phyloP scores from a whole-genome alignment of 2,888 invertebrate species.

The Lithosia quadra region DNA sequence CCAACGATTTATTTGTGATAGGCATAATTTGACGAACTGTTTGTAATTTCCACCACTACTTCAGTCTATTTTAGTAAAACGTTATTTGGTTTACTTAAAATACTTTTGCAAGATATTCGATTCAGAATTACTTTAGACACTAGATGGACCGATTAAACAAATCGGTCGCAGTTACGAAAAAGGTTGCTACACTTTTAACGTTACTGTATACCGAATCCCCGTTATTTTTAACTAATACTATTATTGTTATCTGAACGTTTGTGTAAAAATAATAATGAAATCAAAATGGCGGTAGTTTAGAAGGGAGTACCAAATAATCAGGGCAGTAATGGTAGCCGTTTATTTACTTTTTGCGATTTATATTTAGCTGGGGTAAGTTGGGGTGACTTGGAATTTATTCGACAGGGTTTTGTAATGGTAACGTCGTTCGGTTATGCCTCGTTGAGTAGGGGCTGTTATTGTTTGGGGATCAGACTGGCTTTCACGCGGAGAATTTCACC shows the following conservation, averaged over 20 bases:
- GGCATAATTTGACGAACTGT: conserved; percentile 5
- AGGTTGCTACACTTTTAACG: conserved; percentile 34
- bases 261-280: conserved; percentile 57
- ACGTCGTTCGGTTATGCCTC: conserved; percentile 80
- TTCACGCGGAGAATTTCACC: conserved; percentile 52
- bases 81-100: background rate
- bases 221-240: conserved; percentile 49
- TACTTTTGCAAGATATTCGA: conserved; percentile 11
- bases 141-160: conserved; percentile 20
- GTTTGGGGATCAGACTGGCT: conserved; percentile 57
- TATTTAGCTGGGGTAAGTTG: conserved; percentile 64
- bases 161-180: conserved; percentile 32
- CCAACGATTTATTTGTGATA: background rate
- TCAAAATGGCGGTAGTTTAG: conserved; percentile 78
- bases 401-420: conserved; percentile 74
- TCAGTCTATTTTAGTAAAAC: background rate
- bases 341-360: conserved; percentile 85
- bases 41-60: conserved; percentile 1
- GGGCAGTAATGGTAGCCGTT: conserved; percentile 82
- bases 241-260: conserved; percentile 54
- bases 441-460: conserved; percentile 73
- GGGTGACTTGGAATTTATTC: conserved; percentile 71
- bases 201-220: conserved; percentile 42
- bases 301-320: conserved; percentile 81
- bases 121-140: conserved; percentile 14